A percentile compares a stretch with the other conserved stretches of the same genome.
phyloP scores from a whole-genome alignment of 2,888 invertebrate species.

The Dicycla oo region DNA sequence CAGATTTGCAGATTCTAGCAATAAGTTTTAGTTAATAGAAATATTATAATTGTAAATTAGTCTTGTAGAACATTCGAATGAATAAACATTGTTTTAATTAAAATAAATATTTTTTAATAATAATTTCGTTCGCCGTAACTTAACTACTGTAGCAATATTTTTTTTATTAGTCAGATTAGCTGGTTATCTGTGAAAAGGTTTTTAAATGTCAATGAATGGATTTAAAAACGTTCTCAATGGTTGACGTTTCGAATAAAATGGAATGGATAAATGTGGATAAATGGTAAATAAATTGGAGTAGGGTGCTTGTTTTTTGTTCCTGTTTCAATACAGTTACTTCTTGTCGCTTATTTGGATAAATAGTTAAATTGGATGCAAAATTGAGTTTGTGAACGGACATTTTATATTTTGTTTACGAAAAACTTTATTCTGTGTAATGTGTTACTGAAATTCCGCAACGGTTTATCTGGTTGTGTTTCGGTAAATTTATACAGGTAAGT shows the following conservation, averaged over 20 bases:
- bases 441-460: neutral
- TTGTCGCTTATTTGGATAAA: constrained; percentile 43
- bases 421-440: constrained; percentile 2
- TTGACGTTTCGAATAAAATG: constrained; percentile 43
- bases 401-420: constrained; percentile 39
- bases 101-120: too few relatives aligned
- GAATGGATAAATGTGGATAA: constrained; percentile 29
- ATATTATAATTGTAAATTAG: too few relatives aligned
- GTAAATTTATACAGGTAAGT: too few relatives aligned
- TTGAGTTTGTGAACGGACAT: constrained; percentile 40
- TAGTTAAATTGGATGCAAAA: constrained; percentile 24
- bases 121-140: too few relatives aligned
- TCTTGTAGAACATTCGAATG: too few relatives aligned
- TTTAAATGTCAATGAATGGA: constrained; percentile 38
- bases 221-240: constrained; percentile 33
- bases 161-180: constrained; percentile 62
- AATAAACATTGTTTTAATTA: too few relatives aligned
- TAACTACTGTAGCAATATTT: constrained; percentile 52
- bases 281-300: constrained; percentile 43
- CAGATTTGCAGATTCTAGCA: too few relatives aligned
- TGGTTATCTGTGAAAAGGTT: constrained; percentile 41
- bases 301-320: constrained; percentile 27
- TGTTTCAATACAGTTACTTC: constrained; percentile 40
- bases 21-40: too few relatives aligned
- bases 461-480: neutral